These are phyloP conservation scores for Eciton burchellii DNA, from an alignment of 1,140 invertebrate genomes.

Conservation along the genomic window DNA sequence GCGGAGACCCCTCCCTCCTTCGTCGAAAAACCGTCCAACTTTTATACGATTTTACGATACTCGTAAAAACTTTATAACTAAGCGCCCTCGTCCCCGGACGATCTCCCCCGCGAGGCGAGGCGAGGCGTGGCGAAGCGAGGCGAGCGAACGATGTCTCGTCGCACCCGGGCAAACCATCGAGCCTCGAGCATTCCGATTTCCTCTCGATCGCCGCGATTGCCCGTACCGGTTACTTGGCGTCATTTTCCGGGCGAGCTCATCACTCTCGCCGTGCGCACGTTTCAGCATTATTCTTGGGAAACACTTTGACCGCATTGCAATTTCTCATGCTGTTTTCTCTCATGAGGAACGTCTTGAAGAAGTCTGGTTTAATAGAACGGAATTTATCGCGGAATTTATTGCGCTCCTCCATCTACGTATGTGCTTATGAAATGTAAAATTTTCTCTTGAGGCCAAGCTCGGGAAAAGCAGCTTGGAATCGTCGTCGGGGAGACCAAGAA, in stretches of 20 bases:
- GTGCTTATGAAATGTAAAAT: no score
- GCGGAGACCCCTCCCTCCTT: conserved; percentile 16
- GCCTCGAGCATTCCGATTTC: conserved; percentile 36
- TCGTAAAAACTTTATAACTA: conserved; percentile 79
- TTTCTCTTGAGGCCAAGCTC: no score
- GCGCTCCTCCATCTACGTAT: not conserved
- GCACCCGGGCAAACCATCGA: not conserved
- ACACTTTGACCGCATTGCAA: not conserved
- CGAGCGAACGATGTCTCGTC: conserved; percentile 32
- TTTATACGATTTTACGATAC: conserved; percentile 76
- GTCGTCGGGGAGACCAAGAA: no score
- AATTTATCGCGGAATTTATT: not conserved
- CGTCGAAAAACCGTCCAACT: conserved; percentile 69
- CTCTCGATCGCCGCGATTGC: conserved; percentile 17
- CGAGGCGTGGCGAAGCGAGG: no score
- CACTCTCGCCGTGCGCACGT: no score
- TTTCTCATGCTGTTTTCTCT: not conserved
- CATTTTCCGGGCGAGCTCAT: no score
- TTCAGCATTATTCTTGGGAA: not conserved
- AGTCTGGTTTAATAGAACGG: conserved; percentile 2
- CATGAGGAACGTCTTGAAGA: not conserved
- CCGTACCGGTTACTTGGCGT: not conserved
- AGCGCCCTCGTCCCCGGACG: conserved; percentile 43
- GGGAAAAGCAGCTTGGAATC: no score
- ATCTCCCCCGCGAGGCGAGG: no score